Evolutionary conservation across 2,888 invertebrate species (phyloP).

Genomic region (Melitaea athalia): DNA sequence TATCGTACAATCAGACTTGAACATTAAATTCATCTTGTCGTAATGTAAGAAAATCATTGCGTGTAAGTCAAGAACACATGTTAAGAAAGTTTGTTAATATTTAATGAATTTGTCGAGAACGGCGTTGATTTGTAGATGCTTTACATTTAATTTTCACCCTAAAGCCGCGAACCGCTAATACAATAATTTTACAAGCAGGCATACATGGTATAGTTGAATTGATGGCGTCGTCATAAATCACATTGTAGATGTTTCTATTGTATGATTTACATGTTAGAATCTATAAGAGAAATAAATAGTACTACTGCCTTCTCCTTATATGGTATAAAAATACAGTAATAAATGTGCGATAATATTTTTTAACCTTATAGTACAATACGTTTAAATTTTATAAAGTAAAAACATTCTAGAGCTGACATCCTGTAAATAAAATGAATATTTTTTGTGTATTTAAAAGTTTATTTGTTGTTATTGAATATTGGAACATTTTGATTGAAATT

Average conservation of each 20-base stretch:
- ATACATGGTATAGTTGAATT: slow-evolving; percentile 42
- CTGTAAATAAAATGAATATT: too few relatives aligned
- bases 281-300: not conserved
- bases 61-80: slow-evolving; percentile 74
- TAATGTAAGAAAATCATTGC: slow-evolving; percentile 52
- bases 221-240: not conserved
- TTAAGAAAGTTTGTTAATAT: slow-evolving; percentile 79
- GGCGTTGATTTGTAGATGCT: slow-evolving; percentile 71
- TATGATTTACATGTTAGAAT: not conserved
- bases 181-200: slow-evolving; percentile 65
- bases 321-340: too few relatives aligned
- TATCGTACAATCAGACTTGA: slow-evolving; percentile 19
- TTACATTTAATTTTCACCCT: slow-evolving; percentile 67
- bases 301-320: too few relatives aligned
- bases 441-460: too few relatives aligned
- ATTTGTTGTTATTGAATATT: too few relatives aligned
- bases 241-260: slow-evolving; percentile 5
- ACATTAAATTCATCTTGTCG: slow-evolving; percentile 37
- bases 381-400: too few relatives aligned
- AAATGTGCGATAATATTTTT: too few relatives aligned
- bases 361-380: too few relatives aligned
- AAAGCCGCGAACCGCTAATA: slow-evolving; percentile 66
- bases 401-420: too few relatives aligned
- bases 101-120: slow-evolving; percentile 66
- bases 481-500: too few relatives aligned